Evolutionary conservation across 30 jellyfish, hydroid and myxozoan species (phyloP).

Genomic region (Sanderia malayensis): DNA sequence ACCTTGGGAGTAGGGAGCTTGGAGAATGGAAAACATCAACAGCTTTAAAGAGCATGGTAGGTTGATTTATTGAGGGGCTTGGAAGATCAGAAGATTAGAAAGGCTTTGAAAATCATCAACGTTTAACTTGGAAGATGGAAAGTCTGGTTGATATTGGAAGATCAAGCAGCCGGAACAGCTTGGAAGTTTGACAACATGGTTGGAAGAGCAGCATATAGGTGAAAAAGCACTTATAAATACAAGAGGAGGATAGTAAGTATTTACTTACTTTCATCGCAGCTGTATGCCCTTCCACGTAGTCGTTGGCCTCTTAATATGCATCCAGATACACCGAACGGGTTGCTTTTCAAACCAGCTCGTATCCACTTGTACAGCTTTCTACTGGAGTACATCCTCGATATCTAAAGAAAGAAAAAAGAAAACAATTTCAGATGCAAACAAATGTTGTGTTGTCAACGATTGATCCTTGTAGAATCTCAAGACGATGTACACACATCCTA

Average conservation of each 20-base stretch:
- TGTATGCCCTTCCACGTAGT: slow-evolving; percentile 90
- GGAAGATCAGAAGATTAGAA: neutral
- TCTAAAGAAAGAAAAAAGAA: slow-evolving; percentile 7
- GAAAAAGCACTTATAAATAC: too few species aligned
- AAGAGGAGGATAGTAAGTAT: too few species aligned
- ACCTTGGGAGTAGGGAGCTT: too few species aligned
- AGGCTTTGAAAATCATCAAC: neutral
- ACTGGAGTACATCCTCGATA: slow-evolving; percentile 51
- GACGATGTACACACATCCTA: too few species aligned
- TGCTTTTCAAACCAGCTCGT: slow-evolving; percentile 49
- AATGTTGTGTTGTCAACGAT: too few species aligned
- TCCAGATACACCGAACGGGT: slow-evolving; percentile 89
- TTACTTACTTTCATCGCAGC: slow-evolving; percentile 89
- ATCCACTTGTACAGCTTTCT: slow-evolving; percentile 79
- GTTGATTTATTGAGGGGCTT: neutral
- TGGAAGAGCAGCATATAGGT: too few species aligned
- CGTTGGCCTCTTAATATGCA: slow-evolving; percentile 80
- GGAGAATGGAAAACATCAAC: neutral
- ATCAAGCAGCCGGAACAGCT: too few species aligned
- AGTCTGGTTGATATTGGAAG: too few species aligned
- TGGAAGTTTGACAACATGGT: too few species aligned
- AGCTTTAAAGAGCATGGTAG: neutral
- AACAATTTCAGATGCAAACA: too few species aligned
- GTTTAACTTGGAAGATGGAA: neutral
- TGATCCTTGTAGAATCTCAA: too few species aligned